Evolutionary conservation across 2,888 invertebrate genomes (phyloP), one percentile per base, ranked within the genome.

Genomic region (Trissoscelio sp.): DNA sequence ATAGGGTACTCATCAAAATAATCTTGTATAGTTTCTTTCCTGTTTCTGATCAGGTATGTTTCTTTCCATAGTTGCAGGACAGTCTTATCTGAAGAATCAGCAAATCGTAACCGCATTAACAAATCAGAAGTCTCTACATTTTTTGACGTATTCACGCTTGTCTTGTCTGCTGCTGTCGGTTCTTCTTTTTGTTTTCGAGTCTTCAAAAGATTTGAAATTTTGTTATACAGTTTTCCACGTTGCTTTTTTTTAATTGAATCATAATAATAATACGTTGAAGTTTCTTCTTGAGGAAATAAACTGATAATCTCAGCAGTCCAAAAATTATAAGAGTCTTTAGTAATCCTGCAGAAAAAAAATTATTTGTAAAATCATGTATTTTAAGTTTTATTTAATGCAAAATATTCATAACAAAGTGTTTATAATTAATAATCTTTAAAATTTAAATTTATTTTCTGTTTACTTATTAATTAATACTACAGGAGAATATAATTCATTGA

Each of bases 1-100:
- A 74, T 16, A 11, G 74, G 74, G 24, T 74, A 74, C 12, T 66
- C 64, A 5, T 34, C 5, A 11, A 66, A 66, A 14, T 75, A 75
- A 24, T 75, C 75, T 14, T 66, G 14, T 9, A 74, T 66, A 0
- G 55, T 9, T 24, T 75, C 44, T 51, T 75, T 75, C 14, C 66
- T 20, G 9, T 75, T 46, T 31, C 67, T 58, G 0, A 51, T 24
- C 0, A 58, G 11, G 12, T 16, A 75, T 0, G 60, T 42, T 7
- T 66, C 51, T 42, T 22, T 67, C 58, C 67, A 75, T 7, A 66
- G 44, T 3, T 22, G 18, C 20, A 34, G 0, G 3, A 16, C 11
- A 51, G 48, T 44, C 39, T 51, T 60, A 18, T 72, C 51, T 3
- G 24, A 22, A 2, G 72, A 12, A 28, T 60, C 39, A 20, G n/a